phyloP scores from a whole-genome alignment of 2,113 vertebrate species.

The Epinephelus lanceolatus region DNA sequence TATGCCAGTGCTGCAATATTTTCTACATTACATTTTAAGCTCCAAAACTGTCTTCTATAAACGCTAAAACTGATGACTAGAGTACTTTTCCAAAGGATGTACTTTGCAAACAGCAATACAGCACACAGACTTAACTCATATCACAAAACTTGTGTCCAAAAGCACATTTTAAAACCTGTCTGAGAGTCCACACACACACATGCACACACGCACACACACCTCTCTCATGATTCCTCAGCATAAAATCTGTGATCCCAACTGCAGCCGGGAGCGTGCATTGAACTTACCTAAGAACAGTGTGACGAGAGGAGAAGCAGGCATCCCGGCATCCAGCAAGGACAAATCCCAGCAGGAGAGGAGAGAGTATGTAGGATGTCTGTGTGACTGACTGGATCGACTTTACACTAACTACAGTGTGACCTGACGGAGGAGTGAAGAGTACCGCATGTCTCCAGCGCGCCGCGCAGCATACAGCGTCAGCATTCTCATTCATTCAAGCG shows the following conservation, averaged over 20 bases:
- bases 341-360: constrained; percentile 27
- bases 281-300: constrained; percentile 73
- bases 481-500: constrained; percentile 30
- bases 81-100: not conserved
- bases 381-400: constrained; percentile 18
- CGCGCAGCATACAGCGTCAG: constrained; percentile 7
- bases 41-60: not conserved
- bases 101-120: not conserved
- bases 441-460: constrained; percentile 38
- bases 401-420: constrained; percentile 36
- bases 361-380: not conserved
- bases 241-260: not conserved
- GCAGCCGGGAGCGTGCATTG: not conserved
- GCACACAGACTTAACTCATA: not conserved
- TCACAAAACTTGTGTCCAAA: not conserved
- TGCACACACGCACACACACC: not conserved
- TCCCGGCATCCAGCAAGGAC: constrained; percentile 50
- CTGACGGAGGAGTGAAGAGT: constrained; percentile 6
- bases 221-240: not conserved
- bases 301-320: constrained; percentile 48
- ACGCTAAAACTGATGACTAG: not conserved
- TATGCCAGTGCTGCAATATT: not conserved
- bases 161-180: no score
- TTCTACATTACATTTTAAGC: not conserved
- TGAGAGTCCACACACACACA: not conserved